phyloP scores from a whole-genome alignment of 2,888 invertebrate species.

The Sinotaia quadrata region DNA sequence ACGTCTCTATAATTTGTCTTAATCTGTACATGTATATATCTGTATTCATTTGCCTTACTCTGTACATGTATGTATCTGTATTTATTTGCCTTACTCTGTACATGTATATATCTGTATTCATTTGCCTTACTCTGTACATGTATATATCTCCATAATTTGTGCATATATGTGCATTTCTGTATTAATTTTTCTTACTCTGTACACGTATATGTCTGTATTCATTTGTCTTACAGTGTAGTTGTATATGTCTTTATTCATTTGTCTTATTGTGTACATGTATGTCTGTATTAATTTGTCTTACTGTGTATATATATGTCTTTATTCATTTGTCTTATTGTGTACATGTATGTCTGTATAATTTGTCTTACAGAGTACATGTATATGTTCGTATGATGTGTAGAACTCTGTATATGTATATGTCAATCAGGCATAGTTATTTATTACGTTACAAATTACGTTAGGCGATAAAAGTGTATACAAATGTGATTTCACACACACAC shows the following conservation, averaged over 20 bases:
- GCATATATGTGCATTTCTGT: not conserved
- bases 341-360: not conserved
- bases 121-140: constrained; percentile 12
- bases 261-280: constrained; percentile 1
- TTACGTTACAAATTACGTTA: too few species aligned
- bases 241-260: not conserved
- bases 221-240: not conserved
- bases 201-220: not conserved
- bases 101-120: constrained; percentile 14
- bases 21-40: constrained; percentile 3
- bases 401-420: constrained; percentile 3
- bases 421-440: not conserved
- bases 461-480: too few species aligned
- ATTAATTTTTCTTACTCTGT: not conserved
- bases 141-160: constrained; percentile 4
- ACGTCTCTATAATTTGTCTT: too few species aligned
- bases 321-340: not conserved
- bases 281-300: not conserved
- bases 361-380: not conserved
- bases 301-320: not conserved
- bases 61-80: not conserved
- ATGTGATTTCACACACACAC: too few species aligned
- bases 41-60: not conserved
- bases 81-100: constrained; percentile 8
- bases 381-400: not conserved